Percentiles rank a stretch among this genome's conserved stretches.
Conservation (phyloP, 2,888 invertebrate genomes). For the Leptopilina syphax region DNA sequence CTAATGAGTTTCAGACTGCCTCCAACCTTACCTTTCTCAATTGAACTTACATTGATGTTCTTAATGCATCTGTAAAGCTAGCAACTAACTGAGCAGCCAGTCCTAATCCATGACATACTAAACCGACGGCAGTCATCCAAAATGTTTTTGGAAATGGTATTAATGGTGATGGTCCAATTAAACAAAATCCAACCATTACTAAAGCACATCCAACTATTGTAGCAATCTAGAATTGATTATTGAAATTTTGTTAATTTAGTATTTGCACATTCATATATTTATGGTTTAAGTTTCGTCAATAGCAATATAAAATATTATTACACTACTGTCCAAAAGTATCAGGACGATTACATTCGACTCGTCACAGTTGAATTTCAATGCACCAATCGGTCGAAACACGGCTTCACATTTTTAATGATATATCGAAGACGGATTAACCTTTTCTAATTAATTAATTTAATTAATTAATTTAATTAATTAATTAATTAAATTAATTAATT, state of each 20-base stretch:
- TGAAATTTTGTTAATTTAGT: background rate
- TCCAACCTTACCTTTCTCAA: background rate
- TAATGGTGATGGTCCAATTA: slow-evolving; percentile 90
- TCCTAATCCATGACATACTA: slow-evolving; percentile 89
- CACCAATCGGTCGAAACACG: too few species aligned
- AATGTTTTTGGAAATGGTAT: slow-evolving; percentile 81
- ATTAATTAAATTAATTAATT: too few species aligned
- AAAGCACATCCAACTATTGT: slow-evolving; percentile 83
- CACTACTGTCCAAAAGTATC: too few species aligned
- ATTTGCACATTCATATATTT: too few species aligned
- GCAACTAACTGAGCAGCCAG: slow-evolving; percentile 91
- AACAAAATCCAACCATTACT: slow-evolving; percentile 83
- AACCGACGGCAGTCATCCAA: slow-evolving; percentile 84
- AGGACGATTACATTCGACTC: too few species aligned
- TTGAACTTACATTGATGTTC: slow-evolving; percentile 86
- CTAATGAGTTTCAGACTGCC: too few species aligned
- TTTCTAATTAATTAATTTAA: too few species aligned
- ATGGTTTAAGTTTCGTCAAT: background rate
- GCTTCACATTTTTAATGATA: too few species aligned
- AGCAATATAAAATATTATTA: background rate
- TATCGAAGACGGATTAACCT: too few species aligned
- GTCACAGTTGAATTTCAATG: too few species aligned
- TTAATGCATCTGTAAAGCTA: slow-evolving; percentile 90
- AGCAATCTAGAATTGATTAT: slow-evolving; percentile 75
- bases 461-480: too few species aligned